Evolutionary conservation across 2,888 invertebrate species (phyloP).

Genomic region (Cyclophora punctaria): DNA sequence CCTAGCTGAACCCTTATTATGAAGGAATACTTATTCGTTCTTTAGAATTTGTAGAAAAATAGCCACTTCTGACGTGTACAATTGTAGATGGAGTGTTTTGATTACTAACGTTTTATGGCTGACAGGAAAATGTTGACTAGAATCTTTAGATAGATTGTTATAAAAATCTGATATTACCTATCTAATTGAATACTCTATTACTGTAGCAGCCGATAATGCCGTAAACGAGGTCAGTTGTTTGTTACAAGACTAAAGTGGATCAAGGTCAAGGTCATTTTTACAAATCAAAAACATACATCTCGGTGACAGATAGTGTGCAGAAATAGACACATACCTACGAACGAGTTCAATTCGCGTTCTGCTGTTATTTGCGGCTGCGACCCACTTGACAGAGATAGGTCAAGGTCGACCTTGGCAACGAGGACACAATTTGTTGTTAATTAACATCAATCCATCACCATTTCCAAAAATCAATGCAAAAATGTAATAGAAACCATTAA

Average conservation of each 20-base stretch:
- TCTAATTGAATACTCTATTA: conserved; percentile 48
- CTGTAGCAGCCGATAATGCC: conserved; percentile 61
- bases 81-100: too few relatives aligned
- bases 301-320: conserved; percentile 57
- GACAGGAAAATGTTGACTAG: too few relatives aligned
- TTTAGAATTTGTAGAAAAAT: too few relatives aligned
- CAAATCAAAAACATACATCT: conserved; percentile 66
- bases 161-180: conserved; percentile 36
- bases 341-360: conserved; percentile 58
- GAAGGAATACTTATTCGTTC: too few relatives aligned
- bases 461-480: too few relatives aligned
- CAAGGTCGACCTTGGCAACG: conserved; percentile 57
- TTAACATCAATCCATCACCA: too few relatives aligned
- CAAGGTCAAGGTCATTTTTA: conserved; percentile 75
- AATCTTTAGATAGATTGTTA: background rate
- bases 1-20: too few relatives aligned
- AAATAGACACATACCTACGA: conserved; percentile 50
- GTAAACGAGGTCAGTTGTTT: conserved; percentile 71
- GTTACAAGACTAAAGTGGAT: conserved; percentile 68
- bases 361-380: conserved; percentile 57
- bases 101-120: too few relatives aligned
- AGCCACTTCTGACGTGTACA: too few relatives aligned
- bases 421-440: conserved; percentile 28
- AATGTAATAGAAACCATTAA: too few relatives aligned
- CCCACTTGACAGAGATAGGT: conserved; percentile 61